Conservation (phyloP, 2,797 vertebrate species). For the Potorous gilbertii region DNA sequence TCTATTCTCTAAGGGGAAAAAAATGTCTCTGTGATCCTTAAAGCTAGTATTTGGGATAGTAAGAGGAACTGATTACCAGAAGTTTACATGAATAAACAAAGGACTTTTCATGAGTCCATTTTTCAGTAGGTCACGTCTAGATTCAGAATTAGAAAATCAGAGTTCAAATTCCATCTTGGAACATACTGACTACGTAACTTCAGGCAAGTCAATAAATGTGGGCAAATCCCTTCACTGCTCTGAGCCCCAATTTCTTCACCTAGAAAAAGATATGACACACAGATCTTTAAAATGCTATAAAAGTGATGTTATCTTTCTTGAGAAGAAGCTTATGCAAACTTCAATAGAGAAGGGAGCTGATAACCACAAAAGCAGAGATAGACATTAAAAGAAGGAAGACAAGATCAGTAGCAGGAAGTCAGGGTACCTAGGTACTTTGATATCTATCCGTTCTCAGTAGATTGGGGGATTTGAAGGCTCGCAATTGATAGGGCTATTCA, state of each 20-base stretch:
- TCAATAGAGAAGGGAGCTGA: background rate
- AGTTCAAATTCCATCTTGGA: background rate
- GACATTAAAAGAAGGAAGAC: background rate
- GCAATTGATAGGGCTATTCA: background rate
- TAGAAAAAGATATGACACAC: background rate
- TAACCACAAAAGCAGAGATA: background rate
- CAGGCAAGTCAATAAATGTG: background rate
- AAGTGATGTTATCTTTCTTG: background rate
- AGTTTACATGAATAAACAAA: background rate
- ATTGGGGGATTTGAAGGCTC: background rate
- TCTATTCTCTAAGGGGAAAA: background rate
- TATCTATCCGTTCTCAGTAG: background rate
- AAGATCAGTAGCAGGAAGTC: background rate
- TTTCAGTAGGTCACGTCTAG: background rate
- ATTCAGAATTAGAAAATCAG: background rate
- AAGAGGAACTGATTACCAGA: background rate
- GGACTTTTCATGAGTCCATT: background rate
- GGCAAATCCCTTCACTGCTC: background rate
- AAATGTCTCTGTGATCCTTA: background rate
- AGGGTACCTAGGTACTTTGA: background rate
- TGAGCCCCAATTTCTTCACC: background rate
- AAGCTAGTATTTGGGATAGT: background rate
- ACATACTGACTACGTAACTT: background rate
- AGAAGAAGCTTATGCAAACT: background rate
- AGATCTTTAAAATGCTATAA: background rate